These are phyloP conservation scores for Gorsachius goisagi DNA, from an alignment of 2,113 vertebrate genomes.

Conservation along the genomic window DNA sequence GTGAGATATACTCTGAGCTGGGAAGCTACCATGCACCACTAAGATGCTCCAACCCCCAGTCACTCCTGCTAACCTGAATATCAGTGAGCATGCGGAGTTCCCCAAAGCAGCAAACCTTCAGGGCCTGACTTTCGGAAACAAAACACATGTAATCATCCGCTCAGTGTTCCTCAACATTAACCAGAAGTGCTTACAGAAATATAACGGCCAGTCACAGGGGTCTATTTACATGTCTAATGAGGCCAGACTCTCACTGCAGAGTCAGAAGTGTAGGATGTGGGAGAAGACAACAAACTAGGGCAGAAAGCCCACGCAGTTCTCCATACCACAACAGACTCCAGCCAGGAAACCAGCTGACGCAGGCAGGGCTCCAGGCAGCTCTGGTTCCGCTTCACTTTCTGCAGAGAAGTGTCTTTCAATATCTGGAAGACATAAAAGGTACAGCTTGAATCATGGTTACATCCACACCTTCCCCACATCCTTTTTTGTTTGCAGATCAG, in stretches of 20 bases:
- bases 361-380: slow-evolving; percentile 98
- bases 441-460: background rate
- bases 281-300: background rate
- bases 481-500: background rate
- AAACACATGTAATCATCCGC: background rate
- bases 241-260: background rate
- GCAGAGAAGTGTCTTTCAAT: slow-evolving; percentile 93
- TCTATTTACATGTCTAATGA: background rate
- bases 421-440: slow-evolving; percentile 76
- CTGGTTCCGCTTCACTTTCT: slow-evolving; percentile 98
- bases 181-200: background rate
- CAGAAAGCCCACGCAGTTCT: background rate
- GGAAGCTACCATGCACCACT: background rate
- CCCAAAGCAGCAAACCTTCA: background rate
- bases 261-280: background rate
- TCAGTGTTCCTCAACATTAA: background rate
- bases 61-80: background rate
- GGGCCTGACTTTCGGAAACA: background rate
- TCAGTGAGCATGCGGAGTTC: background rate
- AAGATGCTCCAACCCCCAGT: background rate
- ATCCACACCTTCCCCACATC: background rate
- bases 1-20: background rate
- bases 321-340: slow-evolving; percentile 93
- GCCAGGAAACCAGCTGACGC: slow-evolving; percentile 93
- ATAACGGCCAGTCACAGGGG: background rate